phyloP scores from a whole-genome alignment of 2,113 vertebrate genomes.

The Eulemur rufifrons region DNA sequence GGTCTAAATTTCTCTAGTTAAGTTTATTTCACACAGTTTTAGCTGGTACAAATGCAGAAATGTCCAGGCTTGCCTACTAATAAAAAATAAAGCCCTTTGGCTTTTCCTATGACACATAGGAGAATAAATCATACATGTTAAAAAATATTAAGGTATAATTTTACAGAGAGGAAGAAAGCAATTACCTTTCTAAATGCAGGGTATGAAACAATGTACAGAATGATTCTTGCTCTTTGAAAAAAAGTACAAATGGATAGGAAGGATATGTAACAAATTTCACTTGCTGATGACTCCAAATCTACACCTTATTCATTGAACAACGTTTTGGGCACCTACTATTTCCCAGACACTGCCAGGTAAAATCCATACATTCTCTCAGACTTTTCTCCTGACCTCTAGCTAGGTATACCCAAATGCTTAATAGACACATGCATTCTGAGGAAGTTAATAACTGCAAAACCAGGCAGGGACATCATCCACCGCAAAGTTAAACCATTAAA shows the following conservation, averaged over 20 bases:
- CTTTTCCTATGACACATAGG: neutral
- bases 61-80: neutral
- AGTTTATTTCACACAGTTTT: neutral
- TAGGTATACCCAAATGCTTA: neutral
- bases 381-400: neutral
- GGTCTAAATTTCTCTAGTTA: neutral
- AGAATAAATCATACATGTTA: neutral
- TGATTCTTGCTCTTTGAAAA: neutral
- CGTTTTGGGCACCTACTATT: neutral
- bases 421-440: neutral
- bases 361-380: neutral
- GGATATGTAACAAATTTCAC: neutral
- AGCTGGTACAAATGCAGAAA: slow-evolving; percentile 13
- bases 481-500: slow-evolving; percentile 32
- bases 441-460: neutral
- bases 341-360: neutral
- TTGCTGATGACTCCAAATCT: slow-evolving; percentile 3
- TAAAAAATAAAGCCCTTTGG: neutral
- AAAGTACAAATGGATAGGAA: neutral
- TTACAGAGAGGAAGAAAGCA: neutral
- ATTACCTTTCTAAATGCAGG: neutral
- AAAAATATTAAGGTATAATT: neutral
- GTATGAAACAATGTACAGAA: slow-evolving; percentile 2
- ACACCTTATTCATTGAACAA: neutral
- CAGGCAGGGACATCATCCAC: neutral